Evolutionary conservation across 2,888 invertebrate genomes (phyloP), one percentile per base, ranked within the genome.

Genomic region (Brachylomia viminalis): DNA sequence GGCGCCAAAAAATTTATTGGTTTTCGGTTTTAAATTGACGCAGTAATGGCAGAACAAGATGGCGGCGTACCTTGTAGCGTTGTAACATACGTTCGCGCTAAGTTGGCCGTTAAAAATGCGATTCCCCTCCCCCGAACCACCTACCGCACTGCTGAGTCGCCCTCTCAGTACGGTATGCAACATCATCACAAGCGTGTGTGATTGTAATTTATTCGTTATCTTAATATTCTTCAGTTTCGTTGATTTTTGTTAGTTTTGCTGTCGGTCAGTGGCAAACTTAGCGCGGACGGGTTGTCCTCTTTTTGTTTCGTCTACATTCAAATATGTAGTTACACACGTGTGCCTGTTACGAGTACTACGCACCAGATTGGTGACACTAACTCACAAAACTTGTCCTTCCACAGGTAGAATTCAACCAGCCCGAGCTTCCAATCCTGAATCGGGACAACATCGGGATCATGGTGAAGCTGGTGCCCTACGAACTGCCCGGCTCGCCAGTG

Each of bases 361-460:
- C 17, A 17, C 15, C 47, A 20, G 11, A 47, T 27, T 30, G 42
- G 49, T 30, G 13, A 30, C 42, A 33, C 17, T 79, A 69, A 76
- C 13, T 13, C 13, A 15, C 1, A 23, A 69, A 45, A 8, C 6
- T 49, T 7, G 1, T 59, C 23, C 54, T 49, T 74, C 96, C 83
- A 95, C 88, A 96, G 96, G 96, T 98, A 61, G 98, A 98, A 88
- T 98, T 97, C 90, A 97, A 96, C 86, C 97, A 97, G 87, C 97
- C 97, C 45, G 96, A 96, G n/a, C 91, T 97, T 38, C 94, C 97
- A 33, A 91, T 98, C 13, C 94, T 99, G 52, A 98, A 98, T 92
- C 97, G 99, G 20, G 98, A 99, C 91, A 99, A 99, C 94, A 97
- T 99, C 69, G 99, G 98, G 0, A 92, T 99, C 17, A 97, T 99